Conservation (phyloP, 2,113 vertebrate genomes). For the Hippocampus guttulatus region DNA sequence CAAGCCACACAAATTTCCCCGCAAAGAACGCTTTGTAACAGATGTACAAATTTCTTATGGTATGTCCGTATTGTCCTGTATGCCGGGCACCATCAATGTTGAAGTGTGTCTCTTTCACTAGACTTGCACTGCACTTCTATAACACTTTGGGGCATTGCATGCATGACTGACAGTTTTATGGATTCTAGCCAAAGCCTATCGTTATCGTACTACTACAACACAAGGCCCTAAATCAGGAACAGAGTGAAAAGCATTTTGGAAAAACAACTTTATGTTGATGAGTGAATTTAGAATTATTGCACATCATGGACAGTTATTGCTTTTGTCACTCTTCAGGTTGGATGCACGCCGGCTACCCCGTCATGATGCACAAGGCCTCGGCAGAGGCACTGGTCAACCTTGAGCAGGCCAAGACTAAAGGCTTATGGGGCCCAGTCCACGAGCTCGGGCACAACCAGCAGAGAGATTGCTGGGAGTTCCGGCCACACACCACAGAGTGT, state of each 20-base stretch:
- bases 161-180: too few species aligned
- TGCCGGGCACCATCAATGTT: too few species aligned
- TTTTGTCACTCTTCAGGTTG: constrained; percentile 56
- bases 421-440: constrained; percentile 64
- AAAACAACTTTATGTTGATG: neutral
- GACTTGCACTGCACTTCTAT: too few species aligned
- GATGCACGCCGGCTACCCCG: constrained; percentile 79
- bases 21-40: constrained; percentile 79
- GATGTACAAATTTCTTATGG: constrained; percentile 80
- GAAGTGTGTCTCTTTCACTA: too few species aligned
- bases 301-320: neutral
- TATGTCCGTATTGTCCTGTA: constrained; percentile 12
- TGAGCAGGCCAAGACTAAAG: neutral
- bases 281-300: neutral
- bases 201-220: neutral
- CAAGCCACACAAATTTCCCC: constrained; percentile 66
- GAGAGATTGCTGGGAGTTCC: constrained; percentile 73
- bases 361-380: constrained; percentile 50
- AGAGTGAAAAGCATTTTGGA: neutral
- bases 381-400: constrained; percentile 26
- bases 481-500: constrained; percentile 72
- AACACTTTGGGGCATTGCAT: too few species aligned
- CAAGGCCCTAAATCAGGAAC: neutral
- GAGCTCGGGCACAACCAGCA: constrained; percentile 81
- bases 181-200: too few species aligned